Conservation (phyloP, 2,113 vertebrate genomes). For the Conger conger region DNA sequence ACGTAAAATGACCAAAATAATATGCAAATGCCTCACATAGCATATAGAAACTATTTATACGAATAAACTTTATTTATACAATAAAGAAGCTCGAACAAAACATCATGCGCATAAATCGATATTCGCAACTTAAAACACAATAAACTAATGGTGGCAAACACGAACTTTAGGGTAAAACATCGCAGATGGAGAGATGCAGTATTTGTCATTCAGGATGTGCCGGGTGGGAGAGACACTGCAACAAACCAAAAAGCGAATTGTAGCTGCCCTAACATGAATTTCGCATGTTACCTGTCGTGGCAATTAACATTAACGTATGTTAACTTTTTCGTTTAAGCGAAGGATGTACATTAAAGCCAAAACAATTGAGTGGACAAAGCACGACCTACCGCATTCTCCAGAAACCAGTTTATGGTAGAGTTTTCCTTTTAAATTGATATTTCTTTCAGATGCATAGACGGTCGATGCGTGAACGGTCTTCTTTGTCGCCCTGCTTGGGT, state of each 20-base stretch:
- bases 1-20: background rate
- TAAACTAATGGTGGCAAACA: background rate
- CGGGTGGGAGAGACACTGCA: background rate
- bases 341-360: background rate
- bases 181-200: background rate
- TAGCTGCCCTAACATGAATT: background rate
- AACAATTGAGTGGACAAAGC: background rate
- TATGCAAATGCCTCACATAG: background rate
- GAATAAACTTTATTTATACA: too few relatives aligned
- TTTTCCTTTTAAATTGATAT: background rate
- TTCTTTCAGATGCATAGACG: background rate
- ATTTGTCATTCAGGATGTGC: conserved; percentile 2
- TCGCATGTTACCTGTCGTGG: conserved; percentile 22
- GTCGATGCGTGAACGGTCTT: background rate
- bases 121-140: background rate
- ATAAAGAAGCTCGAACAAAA: too few relatives aligned
- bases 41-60: background rate
- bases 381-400: conserved; percentile 52
- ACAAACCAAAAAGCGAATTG: background rate
- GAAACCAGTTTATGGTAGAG: conserved; percentile 34
- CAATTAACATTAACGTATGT: background rate
- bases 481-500: conserved; percentile 51
- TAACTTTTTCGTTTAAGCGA: conserved; percentile 19
- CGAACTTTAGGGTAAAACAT: background rate
- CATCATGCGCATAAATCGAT: background rate